Percentiles rank a stretch among this genome's conserved stretches.
These are phyloP conservation scores for Salminus brasiliensis DNA, from an alignment of 2,113 vertebrate genomes.

Conservation along the genomic window DNA sequence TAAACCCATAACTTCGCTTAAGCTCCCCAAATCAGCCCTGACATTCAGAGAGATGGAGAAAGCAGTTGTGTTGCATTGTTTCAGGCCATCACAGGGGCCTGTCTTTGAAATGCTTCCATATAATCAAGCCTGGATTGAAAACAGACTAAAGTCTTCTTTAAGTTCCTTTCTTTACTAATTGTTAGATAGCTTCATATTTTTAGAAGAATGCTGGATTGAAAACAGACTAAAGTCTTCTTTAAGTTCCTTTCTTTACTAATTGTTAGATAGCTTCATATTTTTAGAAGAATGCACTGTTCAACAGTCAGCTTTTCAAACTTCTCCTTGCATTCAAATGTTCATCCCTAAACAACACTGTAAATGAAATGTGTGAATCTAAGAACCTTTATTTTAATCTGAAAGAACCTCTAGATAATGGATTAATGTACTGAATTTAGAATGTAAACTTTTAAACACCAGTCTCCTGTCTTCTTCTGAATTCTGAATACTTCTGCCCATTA, in stretches of 20 bases:
- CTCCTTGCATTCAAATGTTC: no score
- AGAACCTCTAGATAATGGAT: no score
- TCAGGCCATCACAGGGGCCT: slow-evolving; percentile 64
- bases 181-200: no score
- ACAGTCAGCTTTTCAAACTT: not conserved
- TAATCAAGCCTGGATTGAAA: slow-evolving; percentile 7
- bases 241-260: not conserved
- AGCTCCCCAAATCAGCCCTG: slow-evolving; percentile 59
- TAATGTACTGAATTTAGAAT: no score
- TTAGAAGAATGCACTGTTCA: not conserved
- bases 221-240: not conserved
- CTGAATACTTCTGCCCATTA: no score
- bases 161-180: not conserved
- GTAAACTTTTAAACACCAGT: no score
- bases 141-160: not conserved
- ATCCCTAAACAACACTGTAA: no score
- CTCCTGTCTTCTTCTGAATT: no score
- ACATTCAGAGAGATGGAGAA: slow-evolving; percentile 33
- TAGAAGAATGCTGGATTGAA: no score
- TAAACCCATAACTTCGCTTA: slow-evolving; percentile 66
- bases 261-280: no score
- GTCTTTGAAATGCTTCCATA: slow-evolving; percentile 53
- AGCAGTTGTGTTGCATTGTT: slow-evolving; percentile 70
- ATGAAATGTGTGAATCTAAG: no score
- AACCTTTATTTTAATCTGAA: no score